Conservation (phyloP, 2,888 invertebrate species). For the Lysandra coridon region DNA sequence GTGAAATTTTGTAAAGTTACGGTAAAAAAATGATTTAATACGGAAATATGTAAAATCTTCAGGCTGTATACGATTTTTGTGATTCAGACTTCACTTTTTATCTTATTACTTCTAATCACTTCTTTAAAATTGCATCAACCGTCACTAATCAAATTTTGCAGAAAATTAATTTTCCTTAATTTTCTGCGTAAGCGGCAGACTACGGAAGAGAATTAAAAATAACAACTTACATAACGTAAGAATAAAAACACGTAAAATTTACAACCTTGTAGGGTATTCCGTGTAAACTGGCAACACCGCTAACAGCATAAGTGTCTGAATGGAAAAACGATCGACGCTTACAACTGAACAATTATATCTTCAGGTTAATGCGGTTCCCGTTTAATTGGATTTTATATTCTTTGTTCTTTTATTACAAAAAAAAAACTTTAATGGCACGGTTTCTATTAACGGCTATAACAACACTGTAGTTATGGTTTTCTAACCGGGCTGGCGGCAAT, state of each 20-base stretch:
- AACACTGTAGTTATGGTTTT: constrained; percentile 24
- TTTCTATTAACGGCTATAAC: constrained; percentile 17
- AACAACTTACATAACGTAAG: not conserved
- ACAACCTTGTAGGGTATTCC: constrained; percentile 18
- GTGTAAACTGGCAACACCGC: constrained; percentile 27
- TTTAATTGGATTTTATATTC: constrained; percentile 34
- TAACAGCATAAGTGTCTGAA: constrained; percentile 40
- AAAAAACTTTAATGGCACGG: constrained; percentile 24
- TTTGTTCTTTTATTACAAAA: constrained; percentile 29
- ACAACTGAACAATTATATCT: constrained; percentile 34
- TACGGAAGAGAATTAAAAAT: not conserved
- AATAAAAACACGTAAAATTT: not conserved
- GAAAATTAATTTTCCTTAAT: too few species aligned
- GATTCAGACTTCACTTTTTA: too few species aligned
- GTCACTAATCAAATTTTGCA: too few species aligned
- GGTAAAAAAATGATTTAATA: too few species aligned
- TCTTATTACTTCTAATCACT: too few species aligned
- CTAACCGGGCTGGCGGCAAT: not conserved
- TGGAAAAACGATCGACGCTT: constrained; percentile 32
- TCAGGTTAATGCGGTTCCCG: constrained; percentile 33
- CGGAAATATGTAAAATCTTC: too few species aligned
- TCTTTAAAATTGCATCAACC: too few species aligned
- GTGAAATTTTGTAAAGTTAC: too few species aligned
- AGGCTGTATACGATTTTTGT: too few species aligned
- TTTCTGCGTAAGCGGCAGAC: not conserved